Evolutionary conservation across 2,888 invertebrate genomes (phyloP), one percentile per base, ranked within the genome.

Genomic region (Oxyscelio sp.): DNA sequence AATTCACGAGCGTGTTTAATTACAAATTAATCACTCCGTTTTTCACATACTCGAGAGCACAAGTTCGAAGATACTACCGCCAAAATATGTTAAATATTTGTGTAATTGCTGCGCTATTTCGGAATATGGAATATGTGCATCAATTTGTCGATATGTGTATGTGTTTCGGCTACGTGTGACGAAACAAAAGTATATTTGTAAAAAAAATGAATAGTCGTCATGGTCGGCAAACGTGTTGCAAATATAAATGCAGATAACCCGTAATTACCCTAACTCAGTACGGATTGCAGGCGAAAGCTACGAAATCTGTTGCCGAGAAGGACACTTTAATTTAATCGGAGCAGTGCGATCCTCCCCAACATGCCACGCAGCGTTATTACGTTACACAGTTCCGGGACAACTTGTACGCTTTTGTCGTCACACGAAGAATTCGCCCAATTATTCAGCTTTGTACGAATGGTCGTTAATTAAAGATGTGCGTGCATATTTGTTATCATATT

Each of bases 171-270:
- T 8, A 6, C 21, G 48, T 50, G 34, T 34, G 52, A n/a, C 22
- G 19, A 17, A 1, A 27, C 38, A 22, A 48, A 38, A 52, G 13
- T 52, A 13, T 43, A 40, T 74, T 68, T 52, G 45, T 61, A 59
- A 82, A 77, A 75, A 82, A 48, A n/a, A n/a, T 63, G 50, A 24
- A 50, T 43, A 70, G 31, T 50, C 82, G 70, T 82, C 65, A 65
- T 70, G 71, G 45, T 22, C 27, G 31, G 61, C 61, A 78, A 78
- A 73, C 78, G 61, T 61, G 78, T 73, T 38, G 68, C 78, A 83
- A 83, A 78, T 83, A 83, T 83, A 79, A 83, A 79, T 83, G 78
- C 68, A 78, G 78, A 79, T 83, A 74, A 83, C 78, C 56, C 83
- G 83, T 79, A 79, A 83, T 79, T 83, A 74, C 68, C 59, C 74